These are phyloP conservation scores for Macrobrachium nipponense DNA, from an alignment of 1,140 invertebrate genomes.

Conservation along the genomic window DNA sequence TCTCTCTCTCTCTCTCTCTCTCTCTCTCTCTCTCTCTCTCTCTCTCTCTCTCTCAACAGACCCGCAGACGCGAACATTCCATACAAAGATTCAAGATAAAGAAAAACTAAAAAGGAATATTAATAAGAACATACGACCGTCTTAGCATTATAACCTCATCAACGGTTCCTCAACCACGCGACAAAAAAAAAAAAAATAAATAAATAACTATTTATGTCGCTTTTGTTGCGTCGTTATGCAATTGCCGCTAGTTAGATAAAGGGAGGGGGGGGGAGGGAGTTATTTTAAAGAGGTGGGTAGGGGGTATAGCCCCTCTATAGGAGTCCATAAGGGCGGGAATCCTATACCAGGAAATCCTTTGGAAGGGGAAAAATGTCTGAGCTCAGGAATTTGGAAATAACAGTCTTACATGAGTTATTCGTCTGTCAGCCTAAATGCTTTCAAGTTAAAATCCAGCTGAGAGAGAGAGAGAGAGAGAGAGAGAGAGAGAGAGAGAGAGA, in stretches of 20 bases:
- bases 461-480: slow-evolving; percentile 18
- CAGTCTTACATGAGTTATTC: no score
- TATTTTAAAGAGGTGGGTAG: background rate
- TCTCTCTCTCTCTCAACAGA: background rate
- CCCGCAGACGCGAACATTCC: background rate
- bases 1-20: slow-evolving; percentile 13
- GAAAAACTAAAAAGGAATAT: background rate
- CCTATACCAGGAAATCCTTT: no score
- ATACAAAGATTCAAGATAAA: background rate
- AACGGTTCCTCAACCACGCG: no score
- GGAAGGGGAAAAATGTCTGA: no score
- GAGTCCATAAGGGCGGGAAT: slow-evolving; percentile 2
- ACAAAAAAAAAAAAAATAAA: no score
- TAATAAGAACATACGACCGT: background rate
- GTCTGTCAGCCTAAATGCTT: no score
- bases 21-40: slow-evolving; percentile 24
- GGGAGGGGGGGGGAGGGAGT: background rate
- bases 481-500: background rate
- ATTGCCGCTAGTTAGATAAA: background rate
- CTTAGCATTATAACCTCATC: no score
- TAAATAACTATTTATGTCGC: background rate
- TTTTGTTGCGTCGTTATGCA: background rate
- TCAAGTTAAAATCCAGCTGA: background rate
- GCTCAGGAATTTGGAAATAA: no score
- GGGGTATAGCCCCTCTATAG: slow-evolving; percentile 9